Evolutionary conservation across 1,140 invertebrate species (phyloP), one percentile per base, ranked within the genome.

Genomic region (Macrobrachium rosenbergii): DNA sequence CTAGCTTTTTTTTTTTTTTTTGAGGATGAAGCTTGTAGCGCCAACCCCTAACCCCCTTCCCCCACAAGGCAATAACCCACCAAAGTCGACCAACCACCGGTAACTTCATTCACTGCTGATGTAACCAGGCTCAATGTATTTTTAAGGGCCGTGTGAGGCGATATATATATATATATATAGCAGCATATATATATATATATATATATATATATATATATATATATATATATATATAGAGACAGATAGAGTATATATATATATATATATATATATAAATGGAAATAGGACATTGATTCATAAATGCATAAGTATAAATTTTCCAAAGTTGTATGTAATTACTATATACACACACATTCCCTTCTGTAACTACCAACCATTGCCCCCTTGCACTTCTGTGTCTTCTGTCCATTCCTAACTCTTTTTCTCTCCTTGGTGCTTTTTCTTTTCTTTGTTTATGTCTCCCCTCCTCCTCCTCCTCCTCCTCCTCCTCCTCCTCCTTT

Each of bases 151-250:
- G n/a, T n/a, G n/a, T n/a, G n/a, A n/a, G n/a, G n/a, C n/a, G n/a
- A n/a, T 67, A 12, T 17, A 67, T 67, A 67, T 67, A 67, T 67
- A 67, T 67, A 67, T 67, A 67, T 67, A 67, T 67, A 11, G n/a
- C n/a, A n/a, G n/a, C n/a, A n/a, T n/a, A n/a, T n/a, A 14, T 17
- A 67, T 67, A 67, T 11, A 67, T 67, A 67, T 37, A 37, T 37
- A 37, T 37, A 37, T 37, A 37, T 37, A 37, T 37, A 37, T 37
- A 37, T 37, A 37, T 37, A 37, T 37, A 37, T 37, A 37, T 37
- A 37, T 37, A 37, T 37, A 2, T 2, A 3, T 37, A 3, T 37
- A 3, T 37, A 3, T 37, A 37, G 28, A 37, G 1, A 37, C 3
- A 37, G 1, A 37, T 37, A 37, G 1, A 37, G 12, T 17, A 67